phyloP scores from a whole-genome alignment of 2,113 vertebrate genomes.

The Silurus meridionalis region DNA sequence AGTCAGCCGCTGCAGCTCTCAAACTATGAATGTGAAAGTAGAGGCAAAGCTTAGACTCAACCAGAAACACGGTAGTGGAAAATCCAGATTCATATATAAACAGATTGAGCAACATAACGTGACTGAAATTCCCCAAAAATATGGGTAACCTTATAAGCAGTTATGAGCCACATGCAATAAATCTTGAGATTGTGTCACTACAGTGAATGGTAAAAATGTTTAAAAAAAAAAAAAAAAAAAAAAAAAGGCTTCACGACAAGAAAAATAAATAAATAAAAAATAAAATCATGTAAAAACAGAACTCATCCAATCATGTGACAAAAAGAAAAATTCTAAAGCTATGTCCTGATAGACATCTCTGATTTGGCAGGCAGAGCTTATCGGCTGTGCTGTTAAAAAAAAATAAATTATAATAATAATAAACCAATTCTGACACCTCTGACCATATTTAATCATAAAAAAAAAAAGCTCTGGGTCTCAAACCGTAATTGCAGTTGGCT shows the following conservation, averaged over 20 bases:
- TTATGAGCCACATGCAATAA: neutral
- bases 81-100: slow-evolving; percentile 3
- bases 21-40: neutral
- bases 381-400: neutral
- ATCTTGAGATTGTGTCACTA: neutral
- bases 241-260: neutral
- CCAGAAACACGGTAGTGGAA: neutral
- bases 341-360: neutral
- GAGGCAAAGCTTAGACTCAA: neutral
- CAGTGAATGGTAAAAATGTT: neutral
- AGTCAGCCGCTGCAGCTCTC: slow-evolving; percentile 1
- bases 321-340: neutral
- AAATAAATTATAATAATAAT: too few relatives aligned
- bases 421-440: neutral
- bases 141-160: neutral
- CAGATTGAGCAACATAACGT: neutral
- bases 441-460: neutral
- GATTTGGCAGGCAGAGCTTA: neutral
- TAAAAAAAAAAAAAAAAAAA: neutral
- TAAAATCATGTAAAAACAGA: neutral
- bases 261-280: neutral
- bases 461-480: neutral
- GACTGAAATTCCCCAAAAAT: neutral
- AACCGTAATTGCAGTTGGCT: neutral
- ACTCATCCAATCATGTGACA: neutral